Evolutionary conservation across 37 sponge, comb jelly and placozoan genomes (phyloP), one percentile per base, ranked within the genome.

Genomic region (Dysidea cf. avara): DNA sequence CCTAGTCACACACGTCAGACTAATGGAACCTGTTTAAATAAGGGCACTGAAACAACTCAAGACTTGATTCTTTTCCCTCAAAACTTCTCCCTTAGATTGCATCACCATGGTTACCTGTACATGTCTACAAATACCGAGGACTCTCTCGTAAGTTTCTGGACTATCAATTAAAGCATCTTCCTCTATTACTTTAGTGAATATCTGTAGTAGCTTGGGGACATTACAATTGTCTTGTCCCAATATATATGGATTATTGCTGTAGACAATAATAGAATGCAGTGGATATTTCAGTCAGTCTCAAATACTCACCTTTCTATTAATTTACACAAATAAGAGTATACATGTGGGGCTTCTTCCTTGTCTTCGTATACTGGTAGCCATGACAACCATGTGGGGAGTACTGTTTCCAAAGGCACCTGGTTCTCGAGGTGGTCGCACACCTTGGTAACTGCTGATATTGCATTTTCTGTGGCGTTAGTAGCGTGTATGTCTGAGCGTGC

Each of bases 301-400:
- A 37, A 7, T 7, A 17, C 76, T 13, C 68, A 92, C 93, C 82
- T 83, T 65, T 93, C 88, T 36, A 99, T 94, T 29, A 95, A 78
- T 29, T 99, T 90, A 77, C 96, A 92, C 28, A 99, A 80, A 59
- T 94, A 99, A 18, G 71, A 74, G 66, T 99, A 99, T 13, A 95
- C 74, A 62, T 92, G 87, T 17, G 72, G 81, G 1, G 96, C 96
- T 61, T 99, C 99, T 69, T 90, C 96, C 24, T 84, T 86, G 73
- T 99, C 99, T 74, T 99, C 93, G 22, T 74, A 68, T 29, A 99
- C 91, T 25, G 99, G 99, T 76, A 99, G 55, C 96, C 96, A 99
- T 68, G 89, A 88, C 71, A 99, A 83, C 87, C 88, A 95, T 28
- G 77, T 29, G 0, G 96, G 89, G 0, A 99, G 79, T 25, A 95